Percentiles rank a stretch among this genome's conserved stretches.
Conservation (phyloP, 2,797 vertebrate genomes). For the Melanotaenia boesemani region DNA sequence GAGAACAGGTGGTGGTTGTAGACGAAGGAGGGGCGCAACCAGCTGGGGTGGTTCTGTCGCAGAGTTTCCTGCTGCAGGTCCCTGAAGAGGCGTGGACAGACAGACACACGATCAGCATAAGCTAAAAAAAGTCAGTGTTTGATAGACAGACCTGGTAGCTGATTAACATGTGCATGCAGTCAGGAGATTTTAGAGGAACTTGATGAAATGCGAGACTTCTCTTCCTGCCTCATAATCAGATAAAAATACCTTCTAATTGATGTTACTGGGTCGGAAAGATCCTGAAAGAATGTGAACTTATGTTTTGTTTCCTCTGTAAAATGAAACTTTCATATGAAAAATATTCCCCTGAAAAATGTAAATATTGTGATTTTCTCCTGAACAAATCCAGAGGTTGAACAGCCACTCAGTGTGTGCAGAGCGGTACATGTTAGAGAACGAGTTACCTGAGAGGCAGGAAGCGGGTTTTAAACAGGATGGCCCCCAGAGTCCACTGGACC, state of each 20-base stretch:
- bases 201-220: no score
- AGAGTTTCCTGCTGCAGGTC: slow-evolving; percentile 89
- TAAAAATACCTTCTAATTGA: background rate
- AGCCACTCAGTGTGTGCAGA: background rate
- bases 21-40: slow-evolving; percentile 92
- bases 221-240: background rate
- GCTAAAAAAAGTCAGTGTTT: background rate
- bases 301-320: background rate
- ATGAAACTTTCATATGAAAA: background rate
- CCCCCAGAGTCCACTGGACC: slow-evolving; percentile 95
- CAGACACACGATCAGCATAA: background rate
- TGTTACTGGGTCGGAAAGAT: background rate
- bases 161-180: background rate
- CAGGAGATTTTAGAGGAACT: background rate
- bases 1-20: slow-evolving; percentile 96
- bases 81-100: slow-evolving; percentile 72
- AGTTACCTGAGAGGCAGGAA: slow-evolving; percentile 94
- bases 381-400: background rate
- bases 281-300: background rate
- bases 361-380: background rate
- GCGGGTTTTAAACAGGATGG: slow-evolving; percentile 93
- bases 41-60: slow-evolving; percentile 86
- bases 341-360: no score
- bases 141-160: background rate
- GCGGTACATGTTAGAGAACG: background rate